phyloP scores from a whole-genome alignment of 2,888 invertebrate species.

The Drosophila affinis region DNA sequence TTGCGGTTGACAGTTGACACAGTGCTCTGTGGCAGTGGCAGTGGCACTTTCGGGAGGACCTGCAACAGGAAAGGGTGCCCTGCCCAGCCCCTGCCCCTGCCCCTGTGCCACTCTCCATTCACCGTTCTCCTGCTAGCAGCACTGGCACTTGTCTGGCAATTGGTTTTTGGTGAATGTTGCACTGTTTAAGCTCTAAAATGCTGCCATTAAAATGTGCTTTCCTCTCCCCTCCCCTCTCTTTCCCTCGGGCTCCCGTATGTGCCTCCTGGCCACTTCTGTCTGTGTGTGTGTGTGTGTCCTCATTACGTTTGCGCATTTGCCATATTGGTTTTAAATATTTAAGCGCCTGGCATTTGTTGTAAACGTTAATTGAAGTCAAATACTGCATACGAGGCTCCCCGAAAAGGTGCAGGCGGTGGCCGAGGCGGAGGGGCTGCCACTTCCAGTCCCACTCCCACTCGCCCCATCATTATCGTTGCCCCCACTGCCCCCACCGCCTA shows the following conservation, averaged over 20 bases:
- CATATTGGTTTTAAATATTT: conserved; percentile 71
- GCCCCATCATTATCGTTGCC: conserved; percentile 33
- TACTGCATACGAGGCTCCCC: not conserved
- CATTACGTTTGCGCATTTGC: conserved; percentile 67
- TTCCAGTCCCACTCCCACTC: not conserved
- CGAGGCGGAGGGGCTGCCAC: not conserved
- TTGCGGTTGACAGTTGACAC: conserved; percentile 75
- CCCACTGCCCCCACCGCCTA: conserved; percentile 35
- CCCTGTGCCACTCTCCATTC: not conserved
- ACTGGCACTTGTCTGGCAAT: conserved; percentile 46
- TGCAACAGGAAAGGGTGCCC: conserved; percentile 7
- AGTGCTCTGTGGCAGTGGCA: conserved; percentile 47
- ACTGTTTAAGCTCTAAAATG: conserved; percentile 71
- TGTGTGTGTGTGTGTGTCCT: conserved; percentile 42
- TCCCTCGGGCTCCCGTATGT: not conserved
- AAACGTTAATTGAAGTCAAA: conserved; percentile 58
- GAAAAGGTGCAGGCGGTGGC: conserved; percentile 25
- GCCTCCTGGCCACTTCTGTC: conserved; percentile 3
- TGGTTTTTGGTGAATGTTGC: conserved; percentile 56
- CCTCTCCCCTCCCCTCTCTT: conserved; percentile 12
- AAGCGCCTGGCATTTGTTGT: conserved; percentile 56
- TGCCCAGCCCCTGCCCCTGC: too few species aligned
- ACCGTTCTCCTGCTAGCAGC: not conserved
- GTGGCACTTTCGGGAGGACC: conserved; percentile 14
- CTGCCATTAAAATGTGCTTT: conserved; percentile 68